Percentiles rank a stretch among this genome's conserved stretches.
phyloP scores from a whole-genome alignment of 2,113 vertebrate species.

The Opisthocomus hoazin region DNA sequence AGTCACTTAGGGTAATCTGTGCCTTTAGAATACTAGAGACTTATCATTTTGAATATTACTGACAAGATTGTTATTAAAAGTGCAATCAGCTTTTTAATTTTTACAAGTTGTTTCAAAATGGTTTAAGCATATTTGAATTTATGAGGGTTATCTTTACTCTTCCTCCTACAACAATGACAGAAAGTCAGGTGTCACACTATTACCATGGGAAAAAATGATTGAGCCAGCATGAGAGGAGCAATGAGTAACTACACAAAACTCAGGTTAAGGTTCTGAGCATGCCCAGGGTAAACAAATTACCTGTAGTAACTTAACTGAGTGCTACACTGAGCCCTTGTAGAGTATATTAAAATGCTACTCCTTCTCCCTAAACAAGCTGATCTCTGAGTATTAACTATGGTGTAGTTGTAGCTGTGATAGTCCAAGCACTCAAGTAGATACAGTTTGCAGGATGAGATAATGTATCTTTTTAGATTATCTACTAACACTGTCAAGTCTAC shows the following conservation, averaged over 20 bases:
- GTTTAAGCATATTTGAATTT: not conserved
- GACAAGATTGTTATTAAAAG: not conserved
- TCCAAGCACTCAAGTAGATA: not conserved
- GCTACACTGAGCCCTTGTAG: not conserved
- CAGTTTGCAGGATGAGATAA: not conserved
- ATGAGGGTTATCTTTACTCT: not conserved
- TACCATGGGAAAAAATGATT: not conserved
- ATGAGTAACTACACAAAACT: not conserved
- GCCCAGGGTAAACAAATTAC: not conserved
- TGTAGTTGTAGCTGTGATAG: not conserved
- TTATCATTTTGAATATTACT: slow-evolving; percentile 10
- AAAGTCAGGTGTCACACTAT: not conserved
- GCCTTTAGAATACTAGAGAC: not conserved
- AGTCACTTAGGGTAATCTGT: slow-evolving; percentile 6
- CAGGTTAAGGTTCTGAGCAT: not conserved
- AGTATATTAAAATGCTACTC: not conserved
- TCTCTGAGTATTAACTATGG: not conserved
- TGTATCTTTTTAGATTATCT: not conserved
- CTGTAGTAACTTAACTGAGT: not conserved
- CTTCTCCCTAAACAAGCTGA: not conserved
- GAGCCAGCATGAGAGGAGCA: not conserved
- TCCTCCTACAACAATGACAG: not conserved
- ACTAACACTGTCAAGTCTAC: not conserved
- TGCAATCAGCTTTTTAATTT: slow-evolving; percentile 11
- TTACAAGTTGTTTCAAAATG: not conserved